phyloP scores from a whole-genome alignment of 2,113 vertebrate species.

The Mionectes macconnelli region DNA sequence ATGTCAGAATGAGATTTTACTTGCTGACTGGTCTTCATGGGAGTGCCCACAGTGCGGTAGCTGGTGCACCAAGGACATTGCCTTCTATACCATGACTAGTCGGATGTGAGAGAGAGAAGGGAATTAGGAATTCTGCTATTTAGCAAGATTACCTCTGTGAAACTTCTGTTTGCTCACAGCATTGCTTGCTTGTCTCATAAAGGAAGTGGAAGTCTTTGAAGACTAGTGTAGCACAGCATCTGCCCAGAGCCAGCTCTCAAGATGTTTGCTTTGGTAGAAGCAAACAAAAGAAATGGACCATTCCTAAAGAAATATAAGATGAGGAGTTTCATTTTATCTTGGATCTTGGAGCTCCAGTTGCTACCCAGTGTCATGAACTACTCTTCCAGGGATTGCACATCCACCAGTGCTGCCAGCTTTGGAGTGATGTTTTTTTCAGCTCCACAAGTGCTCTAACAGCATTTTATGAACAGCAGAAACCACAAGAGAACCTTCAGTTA shows the following conservation, averaged over 20 bases:
- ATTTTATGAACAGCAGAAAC: background rate
- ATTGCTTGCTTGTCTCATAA: background rate
- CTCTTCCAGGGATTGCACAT: background rate
- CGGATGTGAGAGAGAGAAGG: background rate
- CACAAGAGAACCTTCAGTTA: background rate
- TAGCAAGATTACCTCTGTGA: background rate
- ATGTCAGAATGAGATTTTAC: background rate
- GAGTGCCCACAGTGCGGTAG: accelerated
- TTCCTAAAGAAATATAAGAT: background rate
- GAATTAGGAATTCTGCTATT: background rate
- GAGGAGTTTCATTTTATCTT: background rate
- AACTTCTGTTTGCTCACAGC: background rate
- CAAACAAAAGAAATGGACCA: background rate
- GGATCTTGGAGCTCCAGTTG: background rate
- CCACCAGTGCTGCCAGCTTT: background rate
- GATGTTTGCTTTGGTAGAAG: background rate
- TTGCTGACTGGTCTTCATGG: background rate
- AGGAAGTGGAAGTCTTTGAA: background rate
- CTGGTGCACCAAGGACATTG: background rate
- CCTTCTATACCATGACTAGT: background rate
- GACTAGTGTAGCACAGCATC: accelerated
- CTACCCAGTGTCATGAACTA: background rate
- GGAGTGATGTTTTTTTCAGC: background rate
- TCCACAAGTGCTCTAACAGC: background rate
- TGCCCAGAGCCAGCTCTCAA: background rate